A percentile compares a stretch with the other conserved stretches of the same genome.
phyloP scores from a whole-genome alignment of 2,113 vertebrate genomes.

The Dolichotis patagonum region DNA sequence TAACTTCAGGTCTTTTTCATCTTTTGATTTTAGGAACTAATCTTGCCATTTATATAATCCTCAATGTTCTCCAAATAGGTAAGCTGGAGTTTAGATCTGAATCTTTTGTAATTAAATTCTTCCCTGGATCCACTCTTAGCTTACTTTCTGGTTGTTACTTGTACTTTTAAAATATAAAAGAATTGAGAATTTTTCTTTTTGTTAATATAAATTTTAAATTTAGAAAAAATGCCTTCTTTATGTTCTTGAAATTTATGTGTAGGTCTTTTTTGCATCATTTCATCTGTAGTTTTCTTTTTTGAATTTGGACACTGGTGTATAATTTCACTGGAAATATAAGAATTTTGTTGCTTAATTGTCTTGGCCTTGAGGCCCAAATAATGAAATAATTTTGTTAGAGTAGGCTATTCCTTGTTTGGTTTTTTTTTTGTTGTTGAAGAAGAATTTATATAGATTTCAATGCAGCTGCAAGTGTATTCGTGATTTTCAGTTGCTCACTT shows the following conservation, averaged over 20 bases:
- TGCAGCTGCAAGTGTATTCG: slow-evolving; percentile 85
- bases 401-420: slow-evolving; percentile 80
- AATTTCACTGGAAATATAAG: slow-evolving; percentile 32
- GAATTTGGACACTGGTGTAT: slow-evolving; percentile 24
- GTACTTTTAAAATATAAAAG: slow-evolving; percentile 52
- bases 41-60: background rate
- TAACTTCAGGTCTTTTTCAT: background rate
- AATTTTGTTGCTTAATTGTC: slow-evolving; percentile 64
- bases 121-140: background rate
- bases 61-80: background rate
- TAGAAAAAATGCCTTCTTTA: slow-evolving; percentile 1
- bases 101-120: background rate
- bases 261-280: slow-evolving; percentile 15
- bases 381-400: slow-evolving; percentile 74
- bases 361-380: slow-evolving; percentile 72
- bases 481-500: slow-evolving; percentile 86
- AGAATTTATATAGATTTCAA: slow-evolving; percentile 85
- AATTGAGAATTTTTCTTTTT: background rate
- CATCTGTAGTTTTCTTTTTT: slow-evolving; percentile 41
- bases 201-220: slow-evolving; percentile 1
- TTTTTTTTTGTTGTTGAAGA: too few species aligned
- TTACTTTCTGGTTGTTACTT: background rate
- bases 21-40: background rate
- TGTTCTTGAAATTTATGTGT: background rate
- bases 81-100: background rate